Evolutionary conservation across 2,113 vertebrate genomes (phyloP).

Genomic region (Cairina moschata): DNA sequence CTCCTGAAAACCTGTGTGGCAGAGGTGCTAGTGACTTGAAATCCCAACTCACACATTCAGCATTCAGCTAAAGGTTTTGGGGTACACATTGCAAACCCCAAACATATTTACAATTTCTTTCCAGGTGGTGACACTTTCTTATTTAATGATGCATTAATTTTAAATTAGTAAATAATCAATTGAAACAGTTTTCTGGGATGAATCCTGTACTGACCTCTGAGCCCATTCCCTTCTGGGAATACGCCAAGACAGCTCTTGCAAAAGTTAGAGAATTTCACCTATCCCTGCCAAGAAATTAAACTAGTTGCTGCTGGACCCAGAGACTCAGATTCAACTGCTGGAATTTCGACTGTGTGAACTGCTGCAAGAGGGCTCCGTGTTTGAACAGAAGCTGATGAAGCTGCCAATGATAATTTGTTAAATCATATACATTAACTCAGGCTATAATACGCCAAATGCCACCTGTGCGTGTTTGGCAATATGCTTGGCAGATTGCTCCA

Average conservation of each 20-base stretch:
- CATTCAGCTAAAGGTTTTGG: background rate
- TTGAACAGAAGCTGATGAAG: slow-evolving; percentile 33
- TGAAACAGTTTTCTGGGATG: background rate
- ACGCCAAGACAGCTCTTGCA: slow-evolving; percentile 19
- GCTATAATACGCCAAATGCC: background rate
- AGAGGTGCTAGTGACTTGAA: background rate
- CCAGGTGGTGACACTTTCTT: background rate
- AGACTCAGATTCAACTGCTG: slow-evolving; percentile 26
- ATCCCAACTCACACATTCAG: background rate
- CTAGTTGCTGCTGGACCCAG: background rate
- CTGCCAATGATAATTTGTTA: slow-evolving; percentile 46
- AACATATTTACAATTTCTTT: background rate
- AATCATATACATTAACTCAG: slow-evolving; percentile 11
- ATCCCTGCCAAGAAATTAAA: slow-evolving; percentile 36
- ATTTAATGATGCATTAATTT: background rate
- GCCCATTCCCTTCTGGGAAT: slow-evolving; percentile 24
- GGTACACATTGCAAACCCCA: background rate
- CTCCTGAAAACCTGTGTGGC: background rate
- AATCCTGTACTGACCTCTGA: slow-evolving; percentile 39
- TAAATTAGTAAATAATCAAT: slow-evolving; percentile 9
- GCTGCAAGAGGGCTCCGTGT: background rate
- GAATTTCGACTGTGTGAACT: background rate
- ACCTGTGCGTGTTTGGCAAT: slow-evolving; percentile 40
- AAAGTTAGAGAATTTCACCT: slow-evolving; percentile 42
- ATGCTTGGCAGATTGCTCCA: slow-evolving; percentile 7